Evolutionary conservation across 2,113 vertebrate genomes (phyloP).

Genomic region (Hemibagrus wyckioides): DNA sequence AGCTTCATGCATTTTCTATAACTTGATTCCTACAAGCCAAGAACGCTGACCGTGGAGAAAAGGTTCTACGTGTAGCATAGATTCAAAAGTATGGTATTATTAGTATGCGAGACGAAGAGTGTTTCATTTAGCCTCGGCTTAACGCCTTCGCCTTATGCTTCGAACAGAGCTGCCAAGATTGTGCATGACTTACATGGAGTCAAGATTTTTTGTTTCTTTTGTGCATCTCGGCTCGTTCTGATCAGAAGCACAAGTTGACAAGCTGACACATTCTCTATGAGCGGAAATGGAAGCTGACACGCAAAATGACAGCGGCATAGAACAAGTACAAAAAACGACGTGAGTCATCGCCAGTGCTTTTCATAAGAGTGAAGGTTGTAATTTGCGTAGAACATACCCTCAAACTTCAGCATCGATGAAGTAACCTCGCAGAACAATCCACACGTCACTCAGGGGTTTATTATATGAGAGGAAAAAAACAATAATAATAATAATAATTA

Average conservation of each 20-base stretch:
- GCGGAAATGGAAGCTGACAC: background rate
- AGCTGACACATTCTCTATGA: background rate
- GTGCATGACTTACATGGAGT: background rate
- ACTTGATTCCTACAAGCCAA: too few species aligned
- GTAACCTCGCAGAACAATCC: background rate
- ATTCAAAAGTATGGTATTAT: background rate
- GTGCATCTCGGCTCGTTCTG: background rate
- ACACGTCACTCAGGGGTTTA: background rate
- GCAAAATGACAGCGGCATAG: background rate
- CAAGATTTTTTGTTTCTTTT: background rate
- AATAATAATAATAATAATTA: too few species aligned
- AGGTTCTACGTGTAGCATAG: too few species aligned
- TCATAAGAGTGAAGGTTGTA: background rate
- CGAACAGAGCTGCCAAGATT: background rate
- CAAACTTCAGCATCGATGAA: background rate
- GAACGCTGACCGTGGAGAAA: background rate
- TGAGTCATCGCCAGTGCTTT: background rate
- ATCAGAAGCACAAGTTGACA: background rate
- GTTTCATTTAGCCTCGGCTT: background rate
- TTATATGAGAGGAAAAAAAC: too few species aligned
- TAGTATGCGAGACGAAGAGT: background rate
- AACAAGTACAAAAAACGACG: background rate
- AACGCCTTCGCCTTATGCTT: background rate
- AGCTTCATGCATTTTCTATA: too few species aligned
- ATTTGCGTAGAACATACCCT: slow-evolving; percentile 14